Percentiles rank a stretch among this genome's conserved stretches.
Evolutionary conservation across 2,797 vertebrate genomes (phyloP).

Genomic region (Remorina albescens): DNA sequence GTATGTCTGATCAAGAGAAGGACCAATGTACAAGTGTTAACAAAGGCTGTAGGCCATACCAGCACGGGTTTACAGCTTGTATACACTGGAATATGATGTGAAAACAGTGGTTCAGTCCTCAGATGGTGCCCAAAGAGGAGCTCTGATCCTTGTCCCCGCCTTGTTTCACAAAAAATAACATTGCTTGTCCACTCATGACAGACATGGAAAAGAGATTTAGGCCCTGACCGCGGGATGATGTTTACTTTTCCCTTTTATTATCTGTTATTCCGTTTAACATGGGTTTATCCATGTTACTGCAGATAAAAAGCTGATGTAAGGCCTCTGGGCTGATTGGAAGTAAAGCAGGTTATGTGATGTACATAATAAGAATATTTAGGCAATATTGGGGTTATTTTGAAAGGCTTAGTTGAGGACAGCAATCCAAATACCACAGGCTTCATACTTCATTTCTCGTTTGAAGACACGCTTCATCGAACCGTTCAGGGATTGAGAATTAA

Average conservation of each 20-base stretch:
- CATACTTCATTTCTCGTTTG: conserved; percentile 28
- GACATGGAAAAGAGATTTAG: conserved; percentile 86
- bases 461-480: neutral
- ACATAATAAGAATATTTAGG: conserved; percentile 78
- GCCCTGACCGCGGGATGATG: conserved; percentile 71
- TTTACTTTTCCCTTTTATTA: conserved; percentile 75
- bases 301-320: conserved; percentile 75
- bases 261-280: conserved; percentile 80
- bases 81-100: conserved; percentile 75
- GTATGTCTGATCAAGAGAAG: conserved; percentile 71
- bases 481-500: neutral
- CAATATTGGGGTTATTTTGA: conserved; percentile 83
- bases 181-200: conserved; percentile 80
- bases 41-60: conserved; percentile 74
- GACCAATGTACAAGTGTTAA: conserved; percentile 82
- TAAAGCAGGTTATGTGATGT: conserved; percentile 78
- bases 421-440: conserved; percentile 37
- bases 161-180: conserved; percentile 86
- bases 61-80: conserved; percentile 82
- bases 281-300: conserved; percentile 82
- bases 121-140: conserved; percentile 67
- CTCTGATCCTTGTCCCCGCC: conserved; percentile 82
- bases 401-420: conserved; percentile 63
- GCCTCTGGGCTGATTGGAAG: conserved; percentile 80
- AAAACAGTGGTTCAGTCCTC: conserved; percentile 81